Base-by-base conservation (phyloP, 1,140 invertebrate genomes). In the Ylistrum balloti region DNA sequence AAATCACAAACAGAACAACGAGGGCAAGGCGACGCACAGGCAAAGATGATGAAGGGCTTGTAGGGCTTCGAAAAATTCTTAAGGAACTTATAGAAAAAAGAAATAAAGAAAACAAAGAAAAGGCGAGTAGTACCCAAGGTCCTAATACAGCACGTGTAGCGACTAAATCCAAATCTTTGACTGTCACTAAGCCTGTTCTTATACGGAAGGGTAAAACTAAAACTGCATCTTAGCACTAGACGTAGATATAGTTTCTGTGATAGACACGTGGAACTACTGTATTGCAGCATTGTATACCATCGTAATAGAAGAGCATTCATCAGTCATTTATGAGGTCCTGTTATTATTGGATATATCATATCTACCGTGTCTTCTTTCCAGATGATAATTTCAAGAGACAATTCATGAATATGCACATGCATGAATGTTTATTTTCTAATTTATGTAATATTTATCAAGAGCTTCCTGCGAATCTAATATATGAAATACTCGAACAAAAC, bases 61-160 rank as follows among this genome's bases (percentile, higher is more conserved):
- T 93, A 34, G 91, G 92, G 45, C 91, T 95, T 28, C 91, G 93
- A 33, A 93, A 94, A 90, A 94, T 94, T 45, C 91, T 95, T n/a
- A 93, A 91, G 86, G 93, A 94, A 28, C 88, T 95, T 74, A 93
- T 95, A 74, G 91, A 92, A 38, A 94, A 94, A 90, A 86, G 94
- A 33, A 95, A 94, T 85, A 92, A 93, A 90, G 87, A 89, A 33
- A 93, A 93, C 56, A 93, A 93, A 87, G 93, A 93, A 89, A 93
- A 93, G 93, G 93, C 93, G 90, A 93, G 93, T 93, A 93, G 32
- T 56, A 86, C 88, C 32, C 86, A 90, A 17, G 88, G 86, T 20
- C 88, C 28, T 17, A 87, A 56, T 10, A 48, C 85, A 88, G 74
- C 87, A 38, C 90, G 93, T 74, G 89, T 93, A 33, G 88, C 86